These are phyloP conservation scores for Saccopteryx bilineata DNA, from an alignment of 2,113 vertebrate species.

Conservation along the genomic window DNA sequence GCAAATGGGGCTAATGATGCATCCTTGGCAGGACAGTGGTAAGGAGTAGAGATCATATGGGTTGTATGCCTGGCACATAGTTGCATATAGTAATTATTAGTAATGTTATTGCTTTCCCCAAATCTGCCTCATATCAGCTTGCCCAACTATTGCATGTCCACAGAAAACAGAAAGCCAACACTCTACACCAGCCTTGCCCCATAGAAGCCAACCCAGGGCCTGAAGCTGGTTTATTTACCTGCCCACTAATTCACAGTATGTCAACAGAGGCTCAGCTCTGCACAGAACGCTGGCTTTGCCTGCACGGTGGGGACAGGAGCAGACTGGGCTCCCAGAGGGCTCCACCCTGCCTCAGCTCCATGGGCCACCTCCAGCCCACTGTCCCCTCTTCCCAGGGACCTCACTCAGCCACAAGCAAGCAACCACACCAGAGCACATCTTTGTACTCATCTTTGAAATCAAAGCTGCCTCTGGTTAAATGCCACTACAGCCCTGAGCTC, in stretches of 20 bases:
- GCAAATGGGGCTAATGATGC: not conserved
- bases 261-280: not conserved
- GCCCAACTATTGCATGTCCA: not conserved
- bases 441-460: conserved; percentile 87
- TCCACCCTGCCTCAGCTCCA: not conserved
- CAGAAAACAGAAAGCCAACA: not conserved
- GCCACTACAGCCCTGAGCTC: conserved; percentile 82
- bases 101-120: not conserved
- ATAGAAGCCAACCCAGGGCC: not conserved
- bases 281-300: not conserved
- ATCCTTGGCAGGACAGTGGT: not conserved
- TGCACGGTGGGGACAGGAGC: not conserved
- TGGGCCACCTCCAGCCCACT: conserved; percentile 52
- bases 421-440: conserved; percentile 80
- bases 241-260: not conserved
- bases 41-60: not conserved
- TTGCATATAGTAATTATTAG: not conserved
- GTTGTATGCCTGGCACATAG: not conserved
- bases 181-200: not conserved
- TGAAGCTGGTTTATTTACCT: not conserved
- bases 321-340: not conserved
- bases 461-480: conserved; percentile 87
- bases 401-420: conserved; percentile 79
- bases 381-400: conserved; percentile 56
- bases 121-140: not conserved